A percentile compares a stretch with the other conserved stretches of the same genome.
These are phyloP conservation scores for Pomatostomus ruficeps DNA, from an alignment of 2,113 vertebrate genomes.

Conservation along the genomic window DNA sequence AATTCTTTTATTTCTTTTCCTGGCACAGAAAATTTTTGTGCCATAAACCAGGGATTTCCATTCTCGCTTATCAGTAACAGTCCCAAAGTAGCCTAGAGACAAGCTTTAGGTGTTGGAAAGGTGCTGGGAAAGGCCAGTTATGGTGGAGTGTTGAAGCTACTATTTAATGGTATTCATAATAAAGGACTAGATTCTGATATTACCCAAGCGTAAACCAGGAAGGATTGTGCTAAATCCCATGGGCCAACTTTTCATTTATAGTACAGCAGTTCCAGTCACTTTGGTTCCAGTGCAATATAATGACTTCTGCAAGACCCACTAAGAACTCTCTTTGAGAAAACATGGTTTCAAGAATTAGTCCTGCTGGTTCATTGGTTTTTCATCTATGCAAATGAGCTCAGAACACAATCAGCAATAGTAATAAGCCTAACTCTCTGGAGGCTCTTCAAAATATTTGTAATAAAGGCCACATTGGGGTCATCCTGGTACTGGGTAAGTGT, in stretches of 20 bases:
- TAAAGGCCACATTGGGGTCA: neutral
- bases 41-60: neutral
- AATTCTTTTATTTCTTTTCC: neutral
- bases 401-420: neutral
- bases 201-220: neutral
- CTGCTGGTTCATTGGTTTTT: neutral
- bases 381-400: neutral
- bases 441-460: neutral
- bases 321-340: neutral
- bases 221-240: neutral
- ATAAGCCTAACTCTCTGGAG: neutral
- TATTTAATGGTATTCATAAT: neutral
- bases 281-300: neutral
- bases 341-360: neutral
- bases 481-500: neutral
- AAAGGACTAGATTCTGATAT: neutral
- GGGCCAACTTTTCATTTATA: neutral
- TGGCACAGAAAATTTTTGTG: neutral
- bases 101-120: neutral
- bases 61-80: neutral
- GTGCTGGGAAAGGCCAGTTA: neutral
- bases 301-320: neutral
- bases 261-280: neutral
- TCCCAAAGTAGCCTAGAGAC: neutral
- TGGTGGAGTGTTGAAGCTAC: neutral